phyloP scores from a whole-genome alignment of 2,888 invertebrate species.

The Phortica okadai region DNA sequence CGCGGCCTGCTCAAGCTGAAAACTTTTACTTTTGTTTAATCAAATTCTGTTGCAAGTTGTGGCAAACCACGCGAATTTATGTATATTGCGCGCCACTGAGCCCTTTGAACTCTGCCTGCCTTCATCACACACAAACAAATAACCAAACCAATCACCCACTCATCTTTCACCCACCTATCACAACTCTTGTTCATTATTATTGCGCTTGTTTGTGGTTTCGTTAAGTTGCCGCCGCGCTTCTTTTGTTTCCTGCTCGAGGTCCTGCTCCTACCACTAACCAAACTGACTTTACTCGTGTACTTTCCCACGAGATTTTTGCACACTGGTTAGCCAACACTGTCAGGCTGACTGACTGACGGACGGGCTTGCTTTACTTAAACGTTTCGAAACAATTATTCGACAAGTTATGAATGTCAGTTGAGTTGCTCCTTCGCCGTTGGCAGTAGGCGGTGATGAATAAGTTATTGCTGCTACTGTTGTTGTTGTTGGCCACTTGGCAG shows the following conservation, averaged over 20 bases:
- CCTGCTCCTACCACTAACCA: neutral
- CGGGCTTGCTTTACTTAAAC: constrained; percentile 65
- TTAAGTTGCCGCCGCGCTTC: constrained; percentile 43
- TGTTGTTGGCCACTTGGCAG: neutral
- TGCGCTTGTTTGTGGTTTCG: constrained; percentile 46
- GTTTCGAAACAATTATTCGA: constrained; percentile 69
- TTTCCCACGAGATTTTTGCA: constrained; percentile 56
- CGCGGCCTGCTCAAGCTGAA: constrained; percentile 48
- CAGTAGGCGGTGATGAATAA: neutral
- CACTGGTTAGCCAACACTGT: constrained; percentile 46
- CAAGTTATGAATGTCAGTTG: constrained; percentile 56
- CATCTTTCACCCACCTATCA: too few relatives aligned
- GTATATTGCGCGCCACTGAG: neutral
- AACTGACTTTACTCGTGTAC: constrained; percentile 2
- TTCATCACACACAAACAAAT: too few relatives aligned
- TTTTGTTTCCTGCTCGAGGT: neutral
- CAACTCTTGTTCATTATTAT: constrained; percentile 39
- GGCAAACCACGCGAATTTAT: constrained; percentile 35
- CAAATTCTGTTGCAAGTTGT: constrained; percentile 64
- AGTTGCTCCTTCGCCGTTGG: neutral
- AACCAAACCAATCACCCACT: too few relatives aligned
- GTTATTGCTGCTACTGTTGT: neutral
- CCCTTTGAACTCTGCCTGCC: too few relatives aligned
- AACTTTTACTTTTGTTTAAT: constrained; percentile 70
- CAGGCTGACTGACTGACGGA: constrained; percentile 29